A percentile compares a stretch with the other conserved stretches of the same genome.
Conservation (phyloP, 1,140 invertebrate genomes). For the Oscheius sp. region DNA sequence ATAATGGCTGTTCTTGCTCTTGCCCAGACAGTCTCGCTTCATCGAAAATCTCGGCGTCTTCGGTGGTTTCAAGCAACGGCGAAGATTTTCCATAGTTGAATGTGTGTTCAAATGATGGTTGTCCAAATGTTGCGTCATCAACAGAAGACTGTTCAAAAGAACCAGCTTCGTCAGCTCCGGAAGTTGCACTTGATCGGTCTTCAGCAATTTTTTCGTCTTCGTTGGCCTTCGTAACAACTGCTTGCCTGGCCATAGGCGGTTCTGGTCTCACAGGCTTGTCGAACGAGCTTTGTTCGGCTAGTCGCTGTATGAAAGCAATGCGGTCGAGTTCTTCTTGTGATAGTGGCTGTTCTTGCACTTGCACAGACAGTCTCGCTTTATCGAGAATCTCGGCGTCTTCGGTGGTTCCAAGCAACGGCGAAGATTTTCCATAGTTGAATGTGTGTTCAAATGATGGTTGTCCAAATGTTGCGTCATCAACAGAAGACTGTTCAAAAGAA, state of each 20-base stretch:
- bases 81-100: background rate
- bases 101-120: constrained; percentile 12
- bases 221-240: background rate
- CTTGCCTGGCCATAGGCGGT: background rate
- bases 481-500: constrained; percentile 4
- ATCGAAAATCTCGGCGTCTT: background rate
- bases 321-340: constrained; percentile 18
- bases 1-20: background rate
- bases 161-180: constrained; percentile 14
- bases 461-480: too few relatives aligned
- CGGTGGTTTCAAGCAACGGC: background rate
- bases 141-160: background rate
- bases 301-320: constrained; percentile 4
- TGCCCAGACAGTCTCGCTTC: background rate
- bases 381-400: background rate
- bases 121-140: too few relatives aligned
- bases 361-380: background rate
- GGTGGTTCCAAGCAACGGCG: constrained; percentile 14
- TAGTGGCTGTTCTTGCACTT: background rate
- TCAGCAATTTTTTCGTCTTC: background rate
- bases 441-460: constrained; percentile 12
- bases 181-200: constrained; percentile 20
- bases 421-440: constrained; percentile 8
- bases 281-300: constrained; percentile 18
- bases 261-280: background rate